Percentiles rank a stretch among this genome's conserved stretches.
These are phyloP conservation scores for Cyprinodon brontotheroides DNA, from an alignment of 2,113 vertebrate species.

Conservation along the genomic window DNA sequence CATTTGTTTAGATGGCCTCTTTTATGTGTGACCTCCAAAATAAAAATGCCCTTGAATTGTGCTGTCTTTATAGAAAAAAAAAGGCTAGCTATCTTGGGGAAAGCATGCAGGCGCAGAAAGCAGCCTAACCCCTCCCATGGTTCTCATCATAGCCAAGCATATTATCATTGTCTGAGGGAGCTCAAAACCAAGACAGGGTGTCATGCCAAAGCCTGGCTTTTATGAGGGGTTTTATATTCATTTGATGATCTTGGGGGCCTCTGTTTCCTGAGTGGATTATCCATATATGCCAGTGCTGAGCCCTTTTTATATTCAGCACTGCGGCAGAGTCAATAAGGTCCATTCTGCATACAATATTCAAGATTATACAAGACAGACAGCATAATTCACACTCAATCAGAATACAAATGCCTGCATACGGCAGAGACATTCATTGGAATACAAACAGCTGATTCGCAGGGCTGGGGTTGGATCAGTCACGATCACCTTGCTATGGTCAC, in stretches of 20 bases:
- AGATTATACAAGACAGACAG: constrained; percentile 79
- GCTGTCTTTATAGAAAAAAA: constrained; percentile 30
- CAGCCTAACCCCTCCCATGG: constrained; percentile 54
- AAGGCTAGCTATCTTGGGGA: constrained; percentile 26
- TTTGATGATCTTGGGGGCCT: constrained; percentile 77
- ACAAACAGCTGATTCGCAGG: constrained; percentile 74
- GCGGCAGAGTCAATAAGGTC: constrained; percentile 78
- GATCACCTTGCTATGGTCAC: constrained; percentile 22
- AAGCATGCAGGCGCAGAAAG: constrained; percentile 41
- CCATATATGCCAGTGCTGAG: constrained; percentile 69
- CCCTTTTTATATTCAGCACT: constrained; percentile 75
- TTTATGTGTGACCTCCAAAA: constrained; percentile 41
- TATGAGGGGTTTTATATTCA: constrained; percentile 80
- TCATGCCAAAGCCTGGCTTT: constrained; percentile 75
- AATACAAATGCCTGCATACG: constrained; percentile 77
- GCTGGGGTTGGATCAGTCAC: constrained; percentile 41
- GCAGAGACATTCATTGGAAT: constrained; percentile 60
- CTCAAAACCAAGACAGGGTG: constrained; percentile 71
- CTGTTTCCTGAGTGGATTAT: constrained; percentile 80
- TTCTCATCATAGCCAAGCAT: constrained; percentile 56
- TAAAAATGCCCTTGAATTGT: constrained; percentile 33
- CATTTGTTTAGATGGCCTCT: constrained; percentile 16
- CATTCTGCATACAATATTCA: constrained; percentile 81
- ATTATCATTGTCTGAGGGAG: constrained; percentile 66
- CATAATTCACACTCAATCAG: constrained; percentile 77